These are phyloP conservation scores for Vireo griseus DNA, from an alignment of 2,797 vertebrate species.

Conservation along the genomic window DNA sequence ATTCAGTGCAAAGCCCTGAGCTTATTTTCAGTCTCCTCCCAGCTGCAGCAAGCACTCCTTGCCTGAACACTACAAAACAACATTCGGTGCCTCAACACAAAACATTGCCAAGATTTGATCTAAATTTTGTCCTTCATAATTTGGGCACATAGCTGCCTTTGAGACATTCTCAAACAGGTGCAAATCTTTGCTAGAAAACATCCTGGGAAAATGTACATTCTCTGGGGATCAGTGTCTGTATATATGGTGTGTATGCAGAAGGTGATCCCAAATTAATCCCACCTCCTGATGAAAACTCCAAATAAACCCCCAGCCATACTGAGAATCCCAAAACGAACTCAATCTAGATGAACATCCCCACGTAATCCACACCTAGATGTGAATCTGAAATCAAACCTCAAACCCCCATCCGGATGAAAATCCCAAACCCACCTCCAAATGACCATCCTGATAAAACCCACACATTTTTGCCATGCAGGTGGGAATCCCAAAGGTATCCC, in stretches of 20 bases:
- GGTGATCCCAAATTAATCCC: not conserved
- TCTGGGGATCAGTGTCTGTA: not conserved
- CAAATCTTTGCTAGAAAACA: not conserved
- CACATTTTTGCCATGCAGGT: not conserved
- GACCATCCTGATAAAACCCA: not conserved
- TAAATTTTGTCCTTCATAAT: not conserved
- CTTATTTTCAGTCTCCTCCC: not conserved
- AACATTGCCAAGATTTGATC: not conserved
- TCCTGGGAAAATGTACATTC: not conserved
- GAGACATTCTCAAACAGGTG: not conserved
- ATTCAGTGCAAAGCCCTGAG: not conserved
- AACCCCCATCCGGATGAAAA: not conserved
- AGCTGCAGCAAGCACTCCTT: not conserved
- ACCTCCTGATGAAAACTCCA: not conserved
- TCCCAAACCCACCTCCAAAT: not conserved
- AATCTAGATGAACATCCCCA: not conserved
- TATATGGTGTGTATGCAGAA: not conserved
- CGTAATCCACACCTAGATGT: fast-evolving
- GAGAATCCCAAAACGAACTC: not conserved
- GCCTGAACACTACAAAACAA: not conserved
- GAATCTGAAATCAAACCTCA: not conserved
- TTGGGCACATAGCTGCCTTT: not conserved
- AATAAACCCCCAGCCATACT: not conserved
- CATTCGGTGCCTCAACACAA: not conserved
- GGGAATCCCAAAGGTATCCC: not conserved